These are phyloP conservation scores for Rhinatrema bivittatum DNA, from an alignment of 2,797 vertebrate species.

Conservation along the genomic window DNA sequence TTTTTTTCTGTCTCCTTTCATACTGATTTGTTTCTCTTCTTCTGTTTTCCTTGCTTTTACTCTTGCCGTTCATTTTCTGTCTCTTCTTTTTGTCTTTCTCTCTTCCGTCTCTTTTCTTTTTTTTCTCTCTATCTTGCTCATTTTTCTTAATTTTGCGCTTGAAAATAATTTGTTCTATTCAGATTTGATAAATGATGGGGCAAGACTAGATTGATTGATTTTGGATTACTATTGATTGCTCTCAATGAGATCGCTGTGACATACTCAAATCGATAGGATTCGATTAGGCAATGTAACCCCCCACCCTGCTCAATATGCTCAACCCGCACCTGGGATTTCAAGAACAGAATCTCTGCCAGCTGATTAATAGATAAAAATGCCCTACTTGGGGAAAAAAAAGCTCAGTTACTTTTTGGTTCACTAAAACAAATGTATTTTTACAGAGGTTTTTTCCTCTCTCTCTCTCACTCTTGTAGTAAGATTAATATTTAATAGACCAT, in stretches of 20 bases:
- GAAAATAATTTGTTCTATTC: conserved; percentile 54
- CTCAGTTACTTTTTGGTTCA: conserved; percentile 51
- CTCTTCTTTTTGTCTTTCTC: no score
- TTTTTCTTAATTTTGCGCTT: conserved; percentile 21
- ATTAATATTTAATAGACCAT: no score
- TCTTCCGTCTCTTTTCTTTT: conserved; percentile 2
- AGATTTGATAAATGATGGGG: conserved; percentile 57
- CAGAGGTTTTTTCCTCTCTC: conserved; percentile 50
- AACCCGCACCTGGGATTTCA: conserved; percentile 35
- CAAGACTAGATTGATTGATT: conserved; percentile 60
- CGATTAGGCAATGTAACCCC: conserved; percentile 51
- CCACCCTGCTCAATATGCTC: conserved; percentile 27
- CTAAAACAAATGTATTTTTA: conserved; percentile 50
- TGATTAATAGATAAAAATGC: conserved; percentile 52
- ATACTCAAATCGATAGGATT: conserved; percentile 54
- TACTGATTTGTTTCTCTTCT: no score
- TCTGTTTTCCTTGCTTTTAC: no score
- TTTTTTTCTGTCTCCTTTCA: no score
- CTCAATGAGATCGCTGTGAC: conserved; percentile 60
- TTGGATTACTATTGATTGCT: conserved; percentile 66
- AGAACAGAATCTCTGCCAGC: conserved; percentile 44
- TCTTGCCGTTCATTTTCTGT: no score
- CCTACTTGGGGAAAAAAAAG: conserved; percentile 49
- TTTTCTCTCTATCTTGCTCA: conserved; percentile 8
- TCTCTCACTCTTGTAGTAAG: no score